Evolutionary conservation across 2,797 vertebrate genomes (phyloP), one percentile per base, ranked within the genome.

Genomic region (Xyrichtys novacula): DNA sequence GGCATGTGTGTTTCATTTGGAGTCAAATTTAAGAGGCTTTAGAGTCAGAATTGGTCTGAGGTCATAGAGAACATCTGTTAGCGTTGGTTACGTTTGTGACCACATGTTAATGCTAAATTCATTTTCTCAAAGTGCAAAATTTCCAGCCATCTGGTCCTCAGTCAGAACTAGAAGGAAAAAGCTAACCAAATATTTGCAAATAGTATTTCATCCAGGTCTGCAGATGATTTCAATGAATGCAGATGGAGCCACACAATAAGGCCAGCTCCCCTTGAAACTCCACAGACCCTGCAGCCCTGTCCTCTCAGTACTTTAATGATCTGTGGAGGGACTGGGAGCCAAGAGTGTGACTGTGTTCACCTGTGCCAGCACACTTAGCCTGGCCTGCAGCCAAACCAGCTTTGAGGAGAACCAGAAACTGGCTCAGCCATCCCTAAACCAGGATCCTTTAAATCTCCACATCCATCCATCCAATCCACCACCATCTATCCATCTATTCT

Each of bases 331-430:
- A 60, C 56, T 1, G 11, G 0, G 65, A 65, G 84, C 85, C 88
- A 78, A 80, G 23, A 60, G 78, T 79, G 85, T 71, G 77, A 87
- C 73, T 76, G 79, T 2, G 62, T 67, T 89, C 89, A 91, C 89
- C 90, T 90, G 89, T 83, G 85, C 84, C 88, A 85, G 83, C 82
- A 10, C 73, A 50, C 76, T 83, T 56, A 4, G 70, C 7, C 84
- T 89, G 88, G 89, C 61, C 40, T 26, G 20, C 46, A 5, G 73
- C 76, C 85, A 90, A 65, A 83, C 57, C 76, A 12, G 66, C 79
- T 65, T 42, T 88, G 86, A 85, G 81, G 71, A 81, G 80, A 86
- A 89, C 38, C 87, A 90, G 88, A 80, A 87, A 57, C 42, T 68
- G 77, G 62, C 43, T 79, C 67, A 0, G 67, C 36, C 65, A 7